Base-by-base conservation (phyloP, 1,140 invertebrate genomes). In the Cydia pomonella region DNA sequence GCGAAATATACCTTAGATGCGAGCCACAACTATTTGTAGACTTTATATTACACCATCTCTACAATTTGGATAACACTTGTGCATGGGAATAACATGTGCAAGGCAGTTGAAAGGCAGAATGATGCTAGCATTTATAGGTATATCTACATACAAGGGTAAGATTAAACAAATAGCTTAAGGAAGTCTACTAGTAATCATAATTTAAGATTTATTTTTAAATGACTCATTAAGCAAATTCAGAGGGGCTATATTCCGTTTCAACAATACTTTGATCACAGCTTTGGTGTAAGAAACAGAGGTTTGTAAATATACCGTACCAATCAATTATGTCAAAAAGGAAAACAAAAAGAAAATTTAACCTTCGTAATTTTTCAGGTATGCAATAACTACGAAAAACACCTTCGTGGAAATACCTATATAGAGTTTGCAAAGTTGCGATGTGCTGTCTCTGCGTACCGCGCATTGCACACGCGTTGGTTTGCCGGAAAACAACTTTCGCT, bases 401-500 rank as follows among this genome's bases (percentile, higher is more conserved):
- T 99, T 0, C 93, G 97, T 73, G 98, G 98, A 0, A 98, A 99
- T 93, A 96, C 98, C 63, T 99, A 98, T 85, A 94, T 98, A 59
- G 97, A 98, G 86, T 99, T 96, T 93, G 87, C 90, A 25, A 94
- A 93, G 80, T 94, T 95, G 79, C 94, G 95, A 63, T 95, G 95
- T 76, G 96, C 97, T 5, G 93, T 97, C 0, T 94, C 94, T 75
- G 97, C 97, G 13, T 97, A 96, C 84, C 93, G 95, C 75, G 94
- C 93, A 16, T 94, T 99, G 76, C 97, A 98, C 87, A 96, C 97
- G 10, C 94, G 98, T n/a, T 99, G 95, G 94, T 99, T 98, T 92
- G 98, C 95, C 12, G 97, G 97, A 0, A 95, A 95, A 74, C 97
- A 97, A 82, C 86, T 99, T 0, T 96, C 95, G 77, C 95, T 97